Conservation (phyloP, 2,888 invertebrate species). For the Platynereis dumerilii region DNA sequence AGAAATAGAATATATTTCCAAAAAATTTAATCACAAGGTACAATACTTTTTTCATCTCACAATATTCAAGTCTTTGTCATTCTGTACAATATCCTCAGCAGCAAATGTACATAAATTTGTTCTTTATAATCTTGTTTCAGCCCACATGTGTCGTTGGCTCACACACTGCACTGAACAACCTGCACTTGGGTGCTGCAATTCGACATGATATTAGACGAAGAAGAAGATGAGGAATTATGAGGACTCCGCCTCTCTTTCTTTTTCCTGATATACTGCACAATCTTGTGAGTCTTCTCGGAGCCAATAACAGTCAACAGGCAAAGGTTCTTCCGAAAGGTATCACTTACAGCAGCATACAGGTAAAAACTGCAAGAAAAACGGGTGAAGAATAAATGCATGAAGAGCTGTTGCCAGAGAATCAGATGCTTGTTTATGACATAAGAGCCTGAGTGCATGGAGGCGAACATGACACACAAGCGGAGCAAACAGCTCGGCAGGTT, state of each 20-base stretch:
- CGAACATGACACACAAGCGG: not conserved
- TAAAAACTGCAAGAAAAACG: not conserved
- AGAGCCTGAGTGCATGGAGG: constrained; percentile 2
- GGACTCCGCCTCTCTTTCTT: not conserved
- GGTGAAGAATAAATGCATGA: constrained; percentile 6
- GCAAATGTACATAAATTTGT: too few relatives aligned
- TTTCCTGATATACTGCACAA: not conserved
- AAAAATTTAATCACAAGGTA: too few relatives aligned
- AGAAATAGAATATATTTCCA: too few relatives aligned
- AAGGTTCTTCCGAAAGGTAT: not conserved
- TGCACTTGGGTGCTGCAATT: constrained; percentile 1
- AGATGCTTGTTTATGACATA: not conserved
- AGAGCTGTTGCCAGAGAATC: not conserved
- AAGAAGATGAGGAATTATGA: constrained; percentile 1
- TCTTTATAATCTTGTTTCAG: too few relatives aligned
- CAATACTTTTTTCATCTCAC: too few relatives aligned
- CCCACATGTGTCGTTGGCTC: too few relatives aligned
- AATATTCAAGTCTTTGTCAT: too few relatives aligned
- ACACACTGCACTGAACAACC: not conserved
- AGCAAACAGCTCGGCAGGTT: constrained; percentile 1
- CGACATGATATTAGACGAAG: not conserved
- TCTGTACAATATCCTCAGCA: too few relatives aligned
- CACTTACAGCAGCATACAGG: not conserved
- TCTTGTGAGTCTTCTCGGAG: not conserved
- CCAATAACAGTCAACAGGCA: not conserved